These are phyloP conservation scores for Brachionus angularis DNA, from an alignment of 1,140 invertebrate genomes.

Conservation along the genomic window DNA sequence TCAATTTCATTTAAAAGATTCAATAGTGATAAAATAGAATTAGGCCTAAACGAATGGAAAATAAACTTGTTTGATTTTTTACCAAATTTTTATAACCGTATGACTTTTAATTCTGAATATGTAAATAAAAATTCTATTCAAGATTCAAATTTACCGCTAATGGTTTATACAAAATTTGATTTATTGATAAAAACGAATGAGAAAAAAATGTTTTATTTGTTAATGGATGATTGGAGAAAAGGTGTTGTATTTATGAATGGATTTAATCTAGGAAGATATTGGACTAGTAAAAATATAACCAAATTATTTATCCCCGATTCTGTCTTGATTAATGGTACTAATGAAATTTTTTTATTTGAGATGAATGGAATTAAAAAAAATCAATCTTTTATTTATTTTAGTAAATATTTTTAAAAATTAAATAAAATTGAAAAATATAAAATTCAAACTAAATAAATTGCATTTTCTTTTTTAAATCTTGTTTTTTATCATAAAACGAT, in stretches of 20 bases:
- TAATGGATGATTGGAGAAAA: slow-evolving; percentile 53
- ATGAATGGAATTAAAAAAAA: neutral
- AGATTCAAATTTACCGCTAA: neutral
- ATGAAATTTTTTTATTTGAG: slow-evolving; percentile 54
- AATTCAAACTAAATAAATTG: too few relatives aligned
- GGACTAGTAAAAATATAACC: slow-evolving; percentile 62
- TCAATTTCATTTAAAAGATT: slow-evolving; percentile 13
- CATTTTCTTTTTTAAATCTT: too few relatives aligned
- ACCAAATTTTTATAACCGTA: slow-evolving; percentile 20
- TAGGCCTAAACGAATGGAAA: slow-evolving; percentile 4
- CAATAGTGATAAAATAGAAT: neutral
- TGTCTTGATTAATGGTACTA: slow-evolving; percentile 60
- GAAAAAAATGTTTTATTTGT: slow-evolving; percentile 11
- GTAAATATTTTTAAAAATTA: too few relatives aligned
- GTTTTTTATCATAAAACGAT: too few relatives aligned
- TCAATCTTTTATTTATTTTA: neutral
- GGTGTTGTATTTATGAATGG: slow-evolving; percentile 67
- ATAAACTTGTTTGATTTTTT: slow-evolving; percentile 23
- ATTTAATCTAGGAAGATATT: slow-evolving; percentile 65
- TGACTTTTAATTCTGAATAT: neutral
- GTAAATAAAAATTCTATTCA: neutral
- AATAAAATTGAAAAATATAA: too few relatives aligned
- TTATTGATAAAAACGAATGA: neutral
- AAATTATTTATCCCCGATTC: slow-evolving; percentile 64
- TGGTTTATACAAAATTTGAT: slow-evolving; percentile 3